Evolutionary conservation across 2,888 invertebrate species (phyloP).

Genomic region (Agrochola lychnidis): DNA sequence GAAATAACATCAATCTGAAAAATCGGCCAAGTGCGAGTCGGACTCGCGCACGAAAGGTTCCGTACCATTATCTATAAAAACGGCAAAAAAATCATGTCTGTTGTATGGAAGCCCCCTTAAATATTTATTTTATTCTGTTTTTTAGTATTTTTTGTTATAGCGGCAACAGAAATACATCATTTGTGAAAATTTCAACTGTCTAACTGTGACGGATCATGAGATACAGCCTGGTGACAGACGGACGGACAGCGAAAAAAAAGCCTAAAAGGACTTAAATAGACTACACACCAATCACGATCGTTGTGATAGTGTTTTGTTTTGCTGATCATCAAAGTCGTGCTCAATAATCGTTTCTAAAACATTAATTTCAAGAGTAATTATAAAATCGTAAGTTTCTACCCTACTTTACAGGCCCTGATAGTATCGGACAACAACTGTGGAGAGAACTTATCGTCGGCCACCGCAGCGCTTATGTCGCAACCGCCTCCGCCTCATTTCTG

Average conservation of each 20-base stretch:
- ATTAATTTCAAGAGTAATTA: neutral
- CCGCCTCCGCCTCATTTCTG: slow-evolving; percentile 98
- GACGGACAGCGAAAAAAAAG: too few relatives aligned
- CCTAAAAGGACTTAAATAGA: neutral
- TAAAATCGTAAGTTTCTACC: neutral
- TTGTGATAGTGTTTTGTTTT: neutral
- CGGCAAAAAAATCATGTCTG: too few relatives aligned
- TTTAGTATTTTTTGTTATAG: too few relatives aligned
- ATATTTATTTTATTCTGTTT: too few relatives aligned
- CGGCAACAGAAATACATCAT: too few relatives aligned
- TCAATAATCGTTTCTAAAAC: neutral
- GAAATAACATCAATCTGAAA: neutral
- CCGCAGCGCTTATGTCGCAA: slow-evolving; percentile 96
- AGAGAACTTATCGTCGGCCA: slow-evolving; percentile 95
- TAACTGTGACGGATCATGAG: too few relatives aligned
- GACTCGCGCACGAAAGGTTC: too few relatives aligned
- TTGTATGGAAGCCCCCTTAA: too few relatives aligned
- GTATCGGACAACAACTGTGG: slow-evolving; percentile 93
- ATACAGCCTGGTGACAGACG: too few relatives aligned
- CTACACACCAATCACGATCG: neutral
- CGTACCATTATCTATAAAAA: too few relatives aligned
- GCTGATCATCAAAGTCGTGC: neutral
- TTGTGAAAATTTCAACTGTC: too few relatives aligned
- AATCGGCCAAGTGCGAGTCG: too few relatives aligned
- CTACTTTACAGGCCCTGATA: slow-evolving; percentile 92